A percentile compares a stretch with the other conserved stretches of the same genome.
These are phyloP conservation scores for Naso thynnoides DNA, from an alignment of 2,797 vertebrate genomes.

Conservation along the genomic window DNA sequence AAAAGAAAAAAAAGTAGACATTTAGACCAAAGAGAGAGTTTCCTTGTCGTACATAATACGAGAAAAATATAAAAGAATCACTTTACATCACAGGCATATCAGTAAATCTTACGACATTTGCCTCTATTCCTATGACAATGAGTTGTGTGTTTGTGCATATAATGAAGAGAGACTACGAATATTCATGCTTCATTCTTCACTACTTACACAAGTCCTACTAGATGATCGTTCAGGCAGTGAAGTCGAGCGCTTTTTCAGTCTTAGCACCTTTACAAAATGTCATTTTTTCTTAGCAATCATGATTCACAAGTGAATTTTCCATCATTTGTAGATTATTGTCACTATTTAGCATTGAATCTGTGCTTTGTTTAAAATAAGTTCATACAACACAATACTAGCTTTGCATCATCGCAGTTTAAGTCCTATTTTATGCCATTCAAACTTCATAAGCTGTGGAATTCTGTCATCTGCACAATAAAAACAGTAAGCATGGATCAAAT, in stretches of 20 bases:
- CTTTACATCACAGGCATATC: not conserved
- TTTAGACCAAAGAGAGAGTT: not conserved
- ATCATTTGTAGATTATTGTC: not conserved
- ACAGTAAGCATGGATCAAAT: not conserved
- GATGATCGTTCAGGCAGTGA: conserved; percentile 37
- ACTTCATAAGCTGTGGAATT: not conserved
- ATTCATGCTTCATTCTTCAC: conserved; percentile 43
- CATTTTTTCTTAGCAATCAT: not conserved
- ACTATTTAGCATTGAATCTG: not conserved
- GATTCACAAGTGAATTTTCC: not conserved
- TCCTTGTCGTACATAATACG: not conserved
- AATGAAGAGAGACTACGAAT: conserved; percentile 22
- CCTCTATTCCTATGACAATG: conserved; percentile 11
- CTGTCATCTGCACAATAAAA: not conserved
- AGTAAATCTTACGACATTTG: conserved; percentile 3
- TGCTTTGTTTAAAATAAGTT: not conserved
- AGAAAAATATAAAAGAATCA: conserved; percentile 22
- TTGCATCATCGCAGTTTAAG: not conserved
- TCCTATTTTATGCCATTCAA: not conserved
- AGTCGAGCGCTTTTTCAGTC: not conserved
- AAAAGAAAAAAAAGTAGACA: not conserved
- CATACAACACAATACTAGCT: not conserved
- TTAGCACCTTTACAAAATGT: conserved; percentile 39
- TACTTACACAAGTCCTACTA: conserved; percentile 44
- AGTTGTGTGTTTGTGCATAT: conserved; percentile 21